phyloP scores from a whole-genome alignment of 2,113 vertebrate species.

The Barbus barbus region DNA sequence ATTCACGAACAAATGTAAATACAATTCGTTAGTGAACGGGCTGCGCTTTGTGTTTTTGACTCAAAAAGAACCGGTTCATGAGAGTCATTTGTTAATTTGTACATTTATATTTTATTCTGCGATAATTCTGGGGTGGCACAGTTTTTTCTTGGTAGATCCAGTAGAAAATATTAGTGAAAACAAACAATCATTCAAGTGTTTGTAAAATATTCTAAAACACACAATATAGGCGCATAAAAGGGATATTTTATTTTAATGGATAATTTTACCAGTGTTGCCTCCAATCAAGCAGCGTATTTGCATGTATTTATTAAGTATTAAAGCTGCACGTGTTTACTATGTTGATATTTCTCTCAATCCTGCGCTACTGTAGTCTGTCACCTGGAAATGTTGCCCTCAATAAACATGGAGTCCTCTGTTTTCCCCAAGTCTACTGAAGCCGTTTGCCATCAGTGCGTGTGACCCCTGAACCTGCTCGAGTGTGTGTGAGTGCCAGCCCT shows the following conservation, averaged over 20 bases:
- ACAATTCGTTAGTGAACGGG: no score
- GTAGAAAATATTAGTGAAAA: neutral
- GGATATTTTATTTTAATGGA: neutral
- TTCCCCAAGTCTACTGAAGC: constrained; percentile 55
- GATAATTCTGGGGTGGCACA: no score
- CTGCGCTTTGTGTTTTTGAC: no score
- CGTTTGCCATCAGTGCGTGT: constrained; percentile 74
- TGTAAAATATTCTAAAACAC: neutral
- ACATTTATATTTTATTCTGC: no score
- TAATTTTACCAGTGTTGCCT: no score
- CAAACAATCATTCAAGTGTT: neutral
- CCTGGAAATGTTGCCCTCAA: constrained; percentile 57
- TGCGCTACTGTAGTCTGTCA: neutral
- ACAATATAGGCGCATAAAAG: no score
- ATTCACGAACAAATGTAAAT: no score
- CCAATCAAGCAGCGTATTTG: neutral
- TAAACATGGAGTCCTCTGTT: constrained; percentile 75
- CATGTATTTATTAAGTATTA: neutral
- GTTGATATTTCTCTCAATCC: constrained; percentile 3
- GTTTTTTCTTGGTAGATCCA: no score
- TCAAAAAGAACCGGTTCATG: no score
- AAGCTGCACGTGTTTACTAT: neutral
- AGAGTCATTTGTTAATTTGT: no score
- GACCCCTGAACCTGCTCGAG: constrained; percentile 77
- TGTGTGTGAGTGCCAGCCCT: constrained; percentile 61